A percentile compares a stretch with the other conserved stretches of the same genome.
These are phyloP conservation scores for Cataglyphis cursor DNA, from an alignment of 2,888 invertebrate species.

Conservation along the genomic window DNA sequence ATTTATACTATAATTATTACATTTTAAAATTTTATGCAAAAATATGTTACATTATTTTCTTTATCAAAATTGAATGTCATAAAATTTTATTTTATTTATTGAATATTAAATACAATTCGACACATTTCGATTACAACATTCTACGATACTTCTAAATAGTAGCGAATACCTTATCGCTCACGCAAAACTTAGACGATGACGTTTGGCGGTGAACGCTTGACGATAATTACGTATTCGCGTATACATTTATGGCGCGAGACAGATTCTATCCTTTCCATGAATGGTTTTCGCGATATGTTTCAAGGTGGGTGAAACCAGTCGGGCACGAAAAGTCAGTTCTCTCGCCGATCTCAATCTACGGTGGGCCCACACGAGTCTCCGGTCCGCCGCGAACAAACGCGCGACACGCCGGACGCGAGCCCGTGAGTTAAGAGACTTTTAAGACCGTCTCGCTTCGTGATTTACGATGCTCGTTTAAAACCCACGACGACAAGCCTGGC, in stretches of 20 bases:
- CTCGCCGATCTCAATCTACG: slow-evolving; percentile 65
- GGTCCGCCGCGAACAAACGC: slow-evolving; percentile 23
- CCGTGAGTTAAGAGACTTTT: slow-evolving; percentile 68
- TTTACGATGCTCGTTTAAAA: slow-evolving; percentile 73
- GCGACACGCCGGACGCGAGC: slow-evolving; percentile 41
- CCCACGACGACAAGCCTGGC: slow-evolving; percentile 65
- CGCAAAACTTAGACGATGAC: background rate
- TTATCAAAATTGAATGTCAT: background rate
- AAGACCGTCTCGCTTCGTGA: slow-evolving; percentile 66
- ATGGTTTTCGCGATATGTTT: slow-evolving; percentile 38
- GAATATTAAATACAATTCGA: background rate
- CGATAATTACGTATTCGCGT: slow-evolving; percentile 34
- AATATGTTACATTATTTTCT: background rate
- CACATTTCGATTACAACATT: background rate
- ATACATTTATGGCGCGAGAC: slow-evolving; percentile 72
- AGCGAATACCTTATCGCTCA: background rate
- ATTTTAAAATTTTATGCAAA: background rate
- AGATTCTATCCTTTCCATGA: slow-evolving; percentile 36
- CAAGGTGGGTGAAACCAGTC: slow-evolving; percentile 69
- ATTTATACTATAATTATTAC: background rate
- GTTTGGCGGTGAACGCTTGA: background rate
- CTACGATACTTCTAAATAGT: background rate
- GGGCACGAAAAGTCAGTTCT: slow-evolving; percentile 62
- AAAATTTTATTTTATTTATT: background rate
- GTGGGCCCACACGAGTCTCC: slow-evolving; percentile 67